phyloP scores from a whole-genome alignment of 2,797 vertebrate species.

The Hafferia zeledoni region DNA sequence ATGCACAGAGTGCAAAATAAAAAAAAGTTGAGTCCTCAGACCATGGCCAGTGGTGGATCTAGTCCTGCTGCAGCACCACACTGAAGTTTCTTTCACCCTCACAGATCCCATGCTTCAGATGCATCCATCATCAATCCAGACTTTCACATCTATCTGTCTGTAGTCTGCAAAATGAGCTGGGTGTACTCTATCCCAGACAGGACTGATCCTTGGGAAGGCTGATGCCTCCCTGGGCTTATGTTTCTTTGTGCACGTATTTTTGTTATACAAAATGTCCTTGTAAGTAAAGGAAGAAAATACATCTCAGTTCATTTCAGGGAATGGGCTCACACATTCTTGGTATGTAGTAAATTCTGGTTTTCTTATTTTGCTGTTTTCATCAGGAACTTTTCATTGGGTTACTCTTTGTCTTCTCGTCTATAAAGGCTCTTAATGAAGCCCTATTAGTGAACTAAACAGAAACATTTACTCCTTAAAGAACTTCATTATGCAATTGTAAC shows the following conservation, averaged over 20 bases:
- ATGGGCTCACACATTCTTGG: background rate
- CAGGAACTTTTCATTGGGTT: background rate
- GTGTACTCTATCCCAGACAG: background rate
- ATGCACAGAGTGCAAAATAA: background rate
- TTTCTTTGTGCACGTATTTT: background rate
- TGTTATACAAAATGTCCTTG: background rate
- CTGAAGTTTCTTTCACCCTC: background rate
- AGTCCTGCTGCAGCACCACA: background rate
- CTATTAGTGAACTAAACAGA: constrained; percentile 43
- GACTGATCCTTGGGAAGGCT: background rate
- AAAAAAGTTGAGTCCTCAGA: background rate
- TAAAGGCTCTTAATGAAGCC: constrained; percentile 28
- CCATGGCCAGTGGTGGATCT: background rate
- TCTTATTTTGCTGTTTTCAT: background rate
- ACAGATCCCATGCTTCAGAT: background rate
- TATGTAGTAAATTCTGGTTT: background rate
- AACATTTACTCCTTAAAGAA: constrained; percentile 40
- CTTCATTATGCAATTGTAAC: constrained; percentile 9
- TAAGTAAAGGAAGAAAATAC: background rate
- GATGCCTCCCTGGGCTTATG: background rate
- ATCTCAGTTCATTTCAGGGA: background rate
- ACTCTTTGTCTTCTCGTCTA: constrained; percentile 4
- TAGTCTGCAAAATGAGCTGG: background rate
- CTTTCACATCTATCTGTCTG: background rate
- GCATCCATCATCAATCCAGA: background rate